phyloP scores from a whole-genome alignment of 2,797 vertebrate species.

The Apogon talboti region DNA sequence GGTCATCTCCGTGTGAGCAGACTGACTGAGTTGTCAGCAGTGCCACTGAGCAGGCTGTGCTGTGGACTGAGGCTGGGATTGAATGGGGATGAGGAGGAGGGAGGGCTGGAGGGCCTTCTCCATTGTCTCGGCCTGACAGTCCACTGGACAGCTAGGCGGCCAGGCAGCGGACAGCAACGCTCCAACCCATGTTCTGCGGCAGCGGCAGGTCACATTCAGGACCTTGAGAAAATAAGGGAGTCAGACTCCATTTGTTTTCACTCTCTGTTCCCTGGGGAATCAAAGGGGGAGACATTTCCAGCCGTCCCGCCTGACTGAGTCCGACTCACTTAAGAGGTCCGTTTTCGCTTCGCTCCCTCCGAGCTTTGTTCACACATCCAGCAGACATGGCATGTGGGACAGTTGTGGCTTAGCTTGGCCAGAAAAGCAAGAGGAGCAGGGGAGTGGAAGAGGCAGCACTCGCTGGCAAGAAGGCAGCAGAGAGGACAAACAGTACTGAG shows the following conservation, averaged over 20 bases:
- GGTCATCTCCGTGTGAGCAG: constrained; percentile 54
- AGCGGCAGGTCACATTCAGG: constrained; percentile 62
- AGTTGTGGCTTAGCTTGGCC: constrained; percentile 63
- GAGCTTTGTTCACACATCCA: constrained; percentile 75
- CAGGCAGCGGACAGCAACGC: constrained; percentile 35
- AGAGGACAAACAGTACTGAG: constrained; percentile 58
- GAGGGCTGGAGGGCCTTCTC: constrained; percentile 17
- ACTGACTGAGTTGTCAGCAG: constrained; percentile 61
- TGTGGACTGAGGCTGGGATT: constrained; percentile 28
- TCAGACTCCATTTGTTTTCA: constrained; percentile 79
- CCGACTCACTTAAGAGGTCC: constrained; percentile 74
- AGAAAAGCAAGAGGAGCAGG: constrained; percentile 44
- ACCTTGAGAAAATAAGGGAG: constrained; percentile 77
- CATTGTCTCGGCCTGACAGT: constrained; percentile 64
- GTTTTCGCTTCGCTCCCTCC: constrained; percentile 56
- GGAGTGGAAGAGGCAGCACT: constrained; percentile 52
- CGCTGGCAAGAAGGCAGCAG: constrained; percentile 49
- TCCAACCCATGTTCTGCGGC: constrained; percentile 31
- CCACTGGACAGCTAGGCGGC: constrained; percentile 38
- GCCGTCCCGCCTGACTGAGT: constrained; percentile 69
- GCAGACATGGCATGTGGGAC: constrained; percentile 68
- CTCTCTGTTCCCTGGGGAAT: constrained; percentile 68
- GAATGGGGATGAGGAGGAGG: constrained; percentile 15
- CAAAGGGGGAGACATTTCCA: constrained; percentile 74
- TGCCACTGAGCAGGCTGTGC: constrained; percentile 35